Conservation (phyloP, 2,797 vertebrate species). For the Halcyon chelicuti region DNA sequence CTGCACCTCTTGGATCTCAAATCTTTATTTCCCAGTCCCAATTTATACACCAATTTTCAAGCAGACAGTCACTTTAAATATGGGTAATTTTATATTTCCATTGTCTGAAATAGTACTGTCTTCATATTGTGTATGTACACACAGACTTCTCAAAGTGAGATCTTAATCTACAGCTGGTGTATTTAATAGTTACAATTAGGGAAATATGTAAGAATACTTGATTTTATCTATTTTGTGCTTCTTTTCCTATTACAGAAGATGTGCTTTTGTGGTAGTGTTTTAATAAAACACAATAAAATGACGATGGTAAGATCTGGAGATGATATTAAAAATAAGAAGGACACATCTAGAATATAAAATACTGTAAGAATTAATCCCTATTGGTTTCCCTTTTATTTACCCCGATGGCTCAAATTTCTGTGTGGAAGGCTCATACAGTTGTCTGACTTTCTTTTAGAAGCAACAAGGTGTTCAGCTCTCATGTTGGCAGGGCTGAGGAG, state of each 20-base stretch:
- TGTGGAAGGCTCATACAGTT: neutral
- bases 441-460: neutral
- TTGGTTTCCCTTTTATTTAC: neutral
- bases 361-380: neutral
- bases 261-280: neutral
- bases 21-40: neutral
- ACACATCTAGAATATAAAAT: neutral
- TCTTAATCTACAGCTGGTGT: constrained; percentile 2
- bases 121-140: neutral
- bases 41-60: neutral
- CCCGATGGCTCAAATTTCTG: neutral
- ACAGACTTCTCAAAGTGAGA: neutral
- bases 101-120: neutral
- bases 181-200: constrained; percentile 5
- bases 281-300: neutral
- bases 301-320: neutral
- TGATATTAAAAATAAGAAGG: neutral
- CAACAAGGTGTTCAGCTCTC: neutral
- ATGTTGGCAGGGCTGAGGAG: neutral
- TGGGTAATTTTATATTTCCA: neutral
- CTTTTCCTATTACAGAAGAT: neutral
- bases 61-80: neutral
- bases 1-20: neutral
- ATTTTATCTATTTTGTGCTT: neutral
- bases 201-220: constrained; percentile 9